Base-by-base conservation (phyloP, 2,797 vertebrate species). In the Fringilla coelebs region DNA sequence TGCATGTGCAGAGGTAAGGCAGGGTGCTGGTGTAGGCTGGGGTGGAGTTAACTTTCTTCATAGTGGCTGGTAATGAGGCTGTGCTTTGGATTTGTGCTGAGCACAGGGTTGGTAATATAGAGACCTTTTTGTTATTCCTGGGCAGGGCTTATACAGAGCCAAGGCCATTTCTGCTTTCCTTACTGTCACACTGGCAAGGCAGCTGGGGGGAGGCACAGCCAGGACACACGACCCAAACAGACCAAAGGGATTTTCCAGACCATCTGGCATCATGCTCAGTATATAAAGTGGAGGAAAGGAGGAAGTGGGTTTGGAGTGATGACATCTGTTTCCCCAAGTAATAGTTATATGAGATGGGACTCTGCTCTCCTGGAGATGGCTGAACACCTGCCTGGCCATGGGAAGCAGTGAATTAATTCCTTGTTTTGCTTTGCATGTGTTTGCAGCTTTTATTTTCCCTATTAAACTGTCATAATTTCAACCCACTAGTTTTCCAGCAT, bases 401-500 rank as follows among this genome's bases (percentile, higher is more conserved):
- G 43, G 36, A 70, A 58, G 25, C 4, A 57, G 29, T 9, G 10
- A 70, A 65, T 49, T 32, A 34, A 51, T 45, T 71, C 29, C 6
- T 45, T 57, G 8, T 31, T 76, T 76, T 38, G 7, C 8, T 63
- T 89, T 70, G 43, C 11, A 40, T 58, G 17, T 71, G 17, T 70
- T 10, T 20, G 9, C 1, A 1, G 8, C 8, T 58, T 89, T 71
- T 65, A 6, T 13, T 65, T 65, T 77, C 15, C 5, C 20, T 28
- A 19, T 40, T 34, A 71, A 40, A 31, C 10, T 40, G 19, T 13
- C 32, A 7, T 67, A 32, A 32, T 71, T 20, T 26, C 65, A 83
- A 34, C 7, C 20, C 29, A 34, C 0, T 0, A 28, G 12, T 77
- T 77, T 63, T 46, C 17, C 11, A 40, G 5, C 25, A 58, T 65